A percentile compares a stretch with the other conserved stretches of the same genome.
Conservation (phyloP, 2,113 vertebrate species). For the Pluvialis apricaria region DNA sequence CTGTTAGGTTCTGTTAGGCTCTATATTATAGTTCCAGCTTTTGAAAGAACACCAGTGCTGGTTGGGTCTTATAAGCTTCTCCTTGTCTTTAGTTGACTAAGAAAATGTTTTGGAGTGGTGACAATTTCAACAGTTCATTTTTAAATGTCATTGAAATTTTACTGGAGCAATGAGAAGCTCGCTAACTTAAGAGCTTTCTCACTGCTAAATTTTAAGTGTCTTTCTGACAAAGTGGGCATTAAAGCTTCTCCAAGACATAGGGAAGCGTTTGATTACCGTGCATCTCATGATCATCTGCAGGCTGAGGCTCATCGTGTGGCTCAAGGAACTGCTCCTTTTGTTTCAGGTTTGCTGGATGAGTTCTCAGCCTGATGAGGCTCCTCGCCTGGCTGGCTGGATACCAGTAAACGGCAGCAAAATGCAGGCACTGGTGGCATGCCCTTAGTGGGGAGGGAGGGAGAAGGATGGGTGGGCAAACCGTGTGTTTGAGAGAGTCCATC, state of each 20-base stretch:
- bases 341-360: background rate
- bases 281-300: background rate
- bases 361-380: background rate
- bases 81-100: background rate
- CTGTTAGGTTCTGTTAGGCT: background rate
- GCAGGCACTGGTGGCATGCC: background rate
- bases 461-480: background rate
- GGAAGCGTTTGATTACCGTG: background rate
- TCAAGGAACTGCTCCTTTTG: background rate
- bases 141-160: background rate
- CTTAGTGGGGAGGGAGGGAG: background rate
- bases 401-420: background rate
- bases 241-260: background rate
- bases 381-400: background rate
- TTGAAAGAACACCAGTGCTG: background rate
- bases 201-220: background rate
- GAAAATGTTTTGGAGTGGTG: background rate
- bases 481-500: background rate
- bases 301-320: rapidly evolving
- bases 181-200: background rate
- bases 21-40: background rate
- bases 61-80: background rate
- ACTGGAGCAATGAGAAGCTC: background rate
- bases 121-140: background rate
- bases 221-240: background rate